These are phyloP conservation scores for Oreohelix idahoensis DNA, from an alignment of 1,140 invertebrate species.

Conservation along the genomic window DNA sequence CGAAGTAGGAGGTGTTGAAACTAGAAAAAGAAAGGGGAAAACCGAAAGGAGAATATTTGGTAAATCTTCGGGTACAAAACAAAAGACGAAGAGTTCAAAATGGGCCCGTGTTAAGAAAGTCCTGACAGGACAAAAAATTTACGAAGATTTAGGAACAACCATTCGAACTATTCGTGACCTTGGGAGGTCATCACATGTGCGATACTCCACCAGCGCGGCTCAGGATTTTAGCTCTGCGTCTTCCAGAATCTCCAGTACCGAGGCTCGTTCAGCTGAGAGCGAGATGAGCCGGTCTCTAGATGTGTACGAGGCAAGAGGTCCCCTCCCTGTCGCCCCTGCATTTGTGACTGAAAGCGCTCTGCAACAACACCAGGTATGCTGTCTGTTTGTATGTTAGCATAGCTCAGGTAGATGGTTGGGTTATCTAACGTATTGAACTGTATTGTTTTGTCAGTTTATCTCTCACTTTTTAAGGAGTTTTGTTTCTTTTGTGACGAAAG, in stretches of 20 bases:
- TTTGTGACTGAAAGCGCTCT: background rate
- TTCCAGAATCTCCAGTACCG: slow-evolving; percentile 20
- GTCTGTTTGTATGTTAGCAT: too few relatives aligned
- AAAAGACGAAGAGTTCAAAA: slow-evolving; percentile 66
- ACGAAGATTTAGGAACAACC: slow-evolving; percentile 61
- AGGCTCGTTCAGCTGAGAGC: background rate
- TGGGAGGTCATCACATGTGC: slow-evolving; percentile 44
- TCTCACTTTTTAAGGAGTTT: too few relatives aligned
- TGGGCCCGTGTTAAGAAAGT: slow-evolving; percentile 71
- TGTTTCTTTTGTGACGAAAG: too few relatives aligned
- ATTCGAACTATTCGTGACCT: slow-evolving; percentile 58
- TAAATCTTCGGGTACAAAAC: slow-evolving; percentile 53
- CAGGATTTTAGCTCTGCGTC: slow-evolving; percentile 56
- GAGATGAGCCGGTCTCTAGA: background rate
- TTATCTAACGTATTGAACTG: too few relatives aligned
- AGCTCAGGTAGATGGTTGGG: too few relatives aligned
- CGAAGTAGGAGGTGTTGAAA: slow-evolving; percentile 44
- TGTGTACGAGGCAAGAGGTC: background rate
- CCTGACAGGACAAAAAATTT: slow-evolving; percentile 60
- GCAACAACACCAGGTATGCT: background rate
- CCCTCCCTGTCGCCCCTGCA: background rate
- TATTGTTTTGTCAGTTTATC: too few relatives aligned
- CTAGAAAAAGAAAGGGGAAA: slow-evolving; percentile 39
- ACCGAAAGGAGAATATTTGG: slow-evolving; percentile 47
- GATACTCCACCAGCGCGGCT: slow-evolving; percentile 20